phyloP scores from a whole-genome alignment of 2,888 invertebrate species.

The Epiblema foenella region DNA sequence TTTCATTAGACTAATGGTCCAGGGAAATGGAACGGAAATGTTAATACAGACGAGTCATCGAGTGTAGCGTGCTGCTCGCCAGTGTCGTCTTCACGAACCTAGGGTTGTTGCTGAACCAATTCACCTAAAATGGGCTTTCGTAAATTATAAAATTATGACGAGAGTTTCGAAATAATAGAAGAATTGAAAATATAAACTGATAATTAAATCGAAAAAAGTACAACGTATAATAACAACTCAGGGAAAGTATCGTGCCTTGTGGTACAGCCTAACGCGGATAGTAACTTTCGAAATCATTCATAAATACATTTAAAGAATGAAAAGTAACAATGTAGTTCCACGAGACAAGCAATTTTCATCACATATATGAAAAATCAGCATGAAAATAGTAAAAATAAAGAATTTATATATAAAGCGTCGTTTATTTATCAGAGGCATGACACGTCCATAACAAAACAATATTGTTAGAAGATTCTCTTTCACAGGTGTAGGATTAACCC shows the following conservation, averaged over 20 bases:
- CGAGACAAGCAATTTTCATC: too few species aligned
- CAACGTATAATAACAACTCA: too few species aligned
- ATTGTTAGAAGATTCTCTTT: not conserved
- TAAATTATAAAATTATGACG: constrained; percentile 9
- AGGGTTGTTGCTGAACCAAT: constrained; percentile 11
- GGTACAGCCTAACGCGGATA: not conserved
- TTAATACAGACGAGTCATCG: constrained; percentile 41
- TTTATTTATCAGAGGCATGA: not conserved
- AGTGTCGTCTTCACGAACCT: constrained; percentile 20
- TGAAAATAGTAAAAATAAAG: not conserved
- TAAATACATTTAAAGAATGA: not conserved
- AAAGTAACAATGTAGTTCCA: not conserved
- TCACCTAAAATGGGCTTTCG: constrained; percentile 24
- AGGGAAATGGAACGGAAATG: constrained; percentile 41
- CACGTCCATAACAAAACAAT: not conserved
- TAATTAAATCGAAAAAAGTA: not conserved
- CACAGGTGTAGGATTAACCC: too few species aligned
- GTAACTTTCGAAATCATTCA: not conserved
- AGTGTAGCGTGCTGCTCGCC: constrained; percentile 32
- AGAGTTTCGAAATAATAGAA: constrained; percentile 5
- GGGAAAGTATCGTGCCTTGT: not conserved
- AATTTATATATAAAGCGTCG: not conserved
- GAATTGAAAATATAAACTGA: not conserved
- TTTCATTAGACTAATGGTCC: constrained; percentile 42
- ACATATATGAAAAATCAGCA: not conserved